Base-by-base conservation (phyloP, 2,888 invertebrate species). In the Tipula lateralis region DNA sequence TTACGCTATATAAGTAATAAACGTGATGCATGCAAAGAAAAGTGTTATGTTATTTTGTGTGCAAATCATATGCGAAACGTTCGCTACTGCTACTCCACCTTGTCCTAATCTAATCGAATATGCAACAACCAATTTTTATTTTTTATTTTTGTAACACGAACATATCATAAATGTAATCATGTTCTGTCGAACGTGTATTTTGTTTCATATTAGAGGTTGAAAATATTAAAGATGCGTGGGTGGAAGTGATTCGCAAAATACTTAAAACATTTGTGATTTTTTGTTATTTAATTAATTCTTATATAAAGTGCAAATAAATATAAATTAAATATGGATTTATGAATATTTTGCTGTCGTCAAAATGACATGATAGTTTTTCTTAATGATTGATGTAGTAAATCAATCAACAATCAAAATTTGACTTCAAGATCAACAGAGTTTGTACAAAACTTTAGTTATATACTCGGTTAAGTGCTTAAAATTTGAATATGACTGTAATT, bases 81-180 rank as follows among this genome's bases (percentile, higher is more conserved):
- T 24, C 24, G 66, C 66, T 24, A 1, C 66, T 9, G 24, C 66
- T 66, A 66, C 66, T 7, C 24, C 3, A 66, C 66, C 66, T 66
- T 66, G 66, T 66, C 66, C 66, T 66, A 66, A 66, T 66, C 66
- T 66, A 66, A 66, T 66, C 66, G 66, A 66, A 66, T 66, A 66
- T 66, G 24, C 66, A 66, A 66, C 24, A 66, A 66, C 12, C 13
- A 66, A 24, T 66, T 66, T 66, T 24, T 6, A 19, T 2, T 3
- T 16, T n/a, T 7, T 50, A 24, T 39, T 13, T 24, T 66, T 66
- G 66, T 66, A 24, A 24, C 24, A 50, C 50, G 50, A 50, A 50
- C 50, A 50, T 19, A 39, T 50, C 50, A 50, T 19, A 19, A 66
- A 24, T 66, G 66, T 66, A 66, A 44, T 44, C 44, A n/a, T n/a